These are phyloP conservation scores for Recurvirostra avosetta DNA, from an alignment of 2,113 vertebrate species.

Conservation along the genomic window DNA sequence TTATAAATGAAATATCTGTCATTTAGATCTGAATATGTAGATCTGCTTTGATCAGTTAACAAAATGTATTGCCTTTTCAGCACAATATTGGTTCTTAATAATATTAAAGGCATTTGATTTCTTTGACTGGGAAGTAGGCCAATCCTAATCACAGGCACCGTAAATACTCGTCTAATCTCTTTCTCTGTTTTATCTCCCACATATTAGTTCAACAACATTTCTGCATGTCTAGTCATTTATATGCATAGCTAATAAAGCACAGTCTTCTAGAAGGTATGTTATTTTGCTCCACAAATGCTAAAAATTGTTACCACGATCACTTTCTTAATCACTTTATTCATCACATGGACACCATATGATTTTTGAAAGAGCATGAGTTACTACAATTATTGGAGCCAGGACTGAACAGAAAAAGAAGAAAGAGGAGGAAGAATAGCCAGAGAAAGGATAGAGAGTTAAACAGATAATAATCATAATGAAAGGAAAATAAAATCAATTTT, in stretches of 20 bases:
- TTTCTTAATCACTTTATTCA: background rate
- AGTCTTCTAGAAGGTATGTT: background rate
- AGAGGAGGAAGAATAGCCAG: background rate
- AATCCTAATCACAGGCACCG: background rate
- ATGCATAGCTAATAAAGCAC: background rate
- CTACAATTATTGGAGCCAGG: background rate
- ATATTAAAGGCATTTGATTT: slow-evolving; percentile 4
- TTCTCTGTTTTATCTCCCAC: background rate
- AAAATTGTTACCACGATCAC: background rate
- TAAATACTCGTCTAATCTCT: background rate
- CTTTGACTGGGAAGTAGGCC: background rate
- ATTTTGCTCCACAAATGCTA: background rate
- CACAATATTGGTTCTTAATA: background rate
- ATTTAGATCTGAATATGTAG: slow-evolving; percentile 5
- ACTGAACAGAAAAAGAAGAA: background rate
- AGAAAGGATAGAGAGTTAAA: background rate
- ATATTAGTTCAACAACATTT: background rate
- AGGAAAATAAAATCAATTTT: background rate
- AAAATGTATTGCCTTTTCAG: slow-evolving; percentile 16
- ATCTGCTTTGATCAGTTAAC: background rate
- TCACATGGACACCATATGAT: background rate
- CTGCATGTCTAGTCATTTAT: background rate
- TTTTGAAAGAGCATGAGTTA: background rate
- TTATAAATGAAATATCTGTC: slow-evolving; percentile 3
- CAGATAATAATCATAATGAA: background rate